Base-by-base conservation (phyloP, 2,797 vertebrate species). In the Martes flavigula region DNA sequence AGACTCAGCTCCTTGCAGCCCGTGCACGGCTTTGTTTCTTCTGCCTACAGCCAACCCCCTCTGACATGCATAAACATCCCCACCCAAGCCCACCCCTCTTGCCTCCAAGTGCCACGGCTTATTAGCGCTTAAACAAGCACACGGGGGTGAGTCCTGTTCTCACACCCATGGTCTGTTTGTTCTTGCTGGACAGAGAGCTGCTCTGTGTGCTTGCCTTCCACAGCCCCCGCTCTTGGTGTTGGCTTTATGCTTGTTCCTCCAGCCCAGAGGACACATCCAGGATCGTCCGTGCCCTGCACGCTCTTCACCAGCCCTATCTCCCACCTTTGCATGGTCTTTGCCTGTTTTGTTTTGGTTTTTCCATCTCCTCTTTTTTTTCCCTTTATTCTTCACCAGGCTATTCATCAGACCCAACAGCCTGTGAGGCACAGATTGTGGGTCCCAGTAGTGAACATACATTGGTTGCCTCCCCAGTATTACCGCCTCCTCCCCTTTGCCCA, bases 171-270 rank as follows among this genome's bases (percentile, higher is more conserved):
- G 43, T 20, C 27, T 13, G 12, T 21, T 38, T 60, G 21, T 12
- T 48, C 38, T 30, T 72, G n/a, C 23, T 60, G 54, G 60, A 30
- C 30, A 11, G 20, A 54, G 7, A 84, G 62, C 32, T 58, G 54
- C 62, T 40, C 9, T 2, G 30, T 4, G 5, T 0, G 0, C 58
- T 68, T 75, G 75, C 91, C 46, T 58, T 66, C 46, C 64, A 38
- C 7, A 8, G 21, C 10, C 46, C 21, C 8, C 0, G 0, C 32
- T 12, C 46, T 75, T 20, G 9, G 12, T 17, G 38, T n/a, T 87
- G 43, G 17, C 6, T 18, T 56, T 77, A 10, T 23, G 48, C 4
- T n/a, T 77, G n/a, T 23, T 51, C 38, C 48, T 77, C 48, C 40
- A 78, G 23, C 17, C 81, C 46, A 32, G 54, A 51, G 38, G 73